These are phyloP conservation scores for Tetramorium alpestre DNA, from an alignment of 1,140 invertebrate species.

Conservation along the genomic window DNA sequence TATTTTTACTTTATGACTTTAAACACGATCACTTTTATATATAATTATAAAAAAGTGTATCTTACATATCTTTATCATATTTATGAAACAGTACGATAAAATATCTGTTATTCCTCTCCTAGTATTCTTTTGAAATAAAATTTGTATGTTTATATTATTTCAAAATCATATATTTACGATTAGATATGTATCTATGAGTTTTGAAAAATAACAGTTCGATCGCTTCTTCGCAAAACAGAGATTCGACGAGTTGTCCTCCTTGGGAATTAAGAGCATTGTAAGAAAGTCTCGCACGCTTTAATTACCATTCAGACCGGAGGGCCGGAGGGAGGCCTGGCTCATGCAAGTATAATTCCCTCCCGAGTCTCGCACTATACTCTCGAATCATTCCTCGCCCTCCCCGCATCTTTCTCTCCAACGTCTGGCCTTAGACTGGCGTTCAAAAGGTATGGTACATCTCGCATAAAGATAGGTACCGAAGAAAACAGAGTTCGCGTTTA, in stretches of 20 bases:
- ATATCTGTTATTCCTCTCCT: not conserved
- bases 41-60: not conserved
- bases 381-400: slow-evolving; percentile 39
- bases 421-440: slow-evolving; percentile 23
- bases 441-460: slow-evolving; percentile 16
- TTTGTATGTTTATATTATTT: not conserved
- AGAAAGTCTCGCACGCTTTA: slow-evolving; percentile 77
- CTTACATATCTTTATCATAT: not conserved
- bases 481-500: not conserved
- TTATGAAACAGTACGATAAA: not conserved
- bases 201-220: not conserved
- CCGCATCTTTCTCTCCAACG: slow-evolving; percentile 53
- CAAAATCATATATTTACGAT: not conserved
- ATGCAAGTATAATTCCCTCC: slow-evolving; percentile 81
- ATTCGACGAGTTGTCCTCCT: slow-evolving; percentile 54
- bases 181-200: not conserved
- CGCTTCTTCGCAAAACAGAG: not conserved
- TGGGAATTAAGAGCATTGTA: slow-evolving; percentile 75
- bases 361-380: slow-evolving; percentile 62
- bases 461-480: slow-evolving; percentile 22
- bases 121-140: not conserved
- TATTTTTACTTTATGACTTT: not conserved
- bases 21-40: not conserved
- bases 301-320: slow-evolving; percentile 80
- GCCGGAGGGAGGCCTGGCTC: slow-evolving; percentile 71